Percentiles rank a stretch among this genome's conserved stretches.
Evolutionary conservation across 2,797 vertebrate species (phyloP).

Genomic region (Sciurus vulgaris): DNA sequence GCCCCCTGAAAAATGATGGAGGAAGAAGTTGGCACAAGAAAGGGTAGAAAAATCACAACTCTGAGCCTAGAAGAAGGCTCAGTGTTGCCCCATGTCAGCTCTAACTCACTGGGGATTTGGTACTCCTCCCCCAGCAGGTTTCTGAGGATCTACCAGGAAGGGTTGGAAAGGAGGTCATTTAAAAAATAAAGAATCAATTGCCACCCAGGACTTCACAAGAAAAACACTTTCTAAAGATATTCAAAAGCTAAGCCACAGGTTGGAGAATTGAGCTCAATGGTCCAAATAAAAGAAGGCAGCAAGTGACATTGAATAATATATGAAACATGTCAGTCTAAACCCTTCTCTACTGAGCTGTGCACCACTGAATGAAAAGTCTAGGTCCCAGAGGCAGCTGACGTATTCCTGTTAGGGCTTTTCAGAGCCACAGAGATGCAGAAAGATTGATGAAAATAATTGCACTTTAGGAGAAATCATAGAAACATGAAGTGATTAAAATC

Average conservation of each 20-base stretch:
- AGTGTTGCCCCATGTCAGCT: background rate
- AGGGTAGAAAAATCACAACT: background rate
- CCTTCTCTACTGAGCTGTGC: background rate
- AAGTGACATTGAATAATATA: background rate
- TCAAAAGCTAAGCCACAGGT: background rate
- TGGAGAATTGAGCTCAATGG: background rate
- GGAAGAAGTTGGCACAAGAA: background rate
- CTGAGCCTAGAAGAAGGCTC: background rate
- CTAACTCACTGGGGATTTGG: background rate
- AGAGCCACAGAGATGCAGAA: background rate
- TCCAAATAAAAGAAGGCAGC: constrained; percentile 40
- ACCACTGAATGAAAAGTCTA: background rate
- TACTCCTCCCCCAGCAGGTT: background rate
- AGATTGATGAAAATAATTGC: background rate
- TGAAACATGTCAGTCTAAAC: background rate
- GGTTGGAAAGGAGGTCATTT: background rate
- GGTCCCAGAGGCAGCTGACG: background rate
- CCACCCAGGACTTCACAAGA: background rate
- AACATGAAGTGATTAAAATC: constrained; percentile 17
- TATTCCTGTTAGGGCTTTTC: background rate
- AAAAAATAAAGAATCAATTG: background rate
- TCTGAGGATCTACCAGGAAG: background rate
- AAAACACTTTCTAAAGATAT: background rate
- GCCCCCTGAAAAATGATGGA: background rate
- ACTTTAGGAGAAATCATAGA: constrained; percentile 3